These are phyloP conservation scores for Rhagologus leucostigma DNA, from an alignment of 2,113 vertebrate species.

Conservation along the genomic window DNA sequence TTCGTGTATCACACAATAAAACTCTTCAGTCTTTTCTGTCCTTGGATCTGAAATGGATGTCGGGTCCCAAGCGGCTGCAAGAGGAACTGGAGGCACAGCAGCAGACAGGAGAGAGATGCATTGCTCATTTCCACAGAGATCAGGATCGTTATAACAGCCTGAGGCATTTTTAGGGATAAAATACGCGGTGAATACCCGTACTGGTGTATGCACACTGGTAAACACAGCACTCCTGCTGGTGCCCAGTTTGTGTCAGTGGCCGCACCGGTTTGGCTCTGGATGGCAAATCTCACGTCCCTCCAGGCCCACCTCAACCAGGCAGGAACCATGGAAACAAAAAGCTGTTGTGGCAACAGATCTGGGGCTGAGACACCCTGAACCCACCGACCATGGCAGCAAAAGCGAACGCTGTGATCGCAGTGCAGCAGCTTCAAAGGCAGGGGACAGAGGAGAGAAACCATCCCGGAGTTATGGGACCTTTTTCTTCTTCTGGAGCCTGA, in stretches of 20 bases:
- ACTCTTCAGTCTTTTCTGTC: neutral
- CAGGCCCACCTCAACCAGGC: neutral
- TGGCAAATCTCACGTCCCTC: neutral
- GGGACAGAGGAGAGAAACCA: neutral
- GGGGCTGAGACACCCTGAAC: neutral
- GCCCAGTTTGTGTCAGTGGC: too few relatives aligned
- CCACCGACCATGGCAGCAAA: accelerated
- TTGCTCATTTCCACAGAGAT: neutral
- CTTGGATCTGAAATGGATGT: neutral
- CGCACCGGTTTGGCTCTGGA: neutral
- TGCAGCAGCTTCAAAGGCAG: neutral
- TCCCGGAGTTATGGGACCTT: accelerated
- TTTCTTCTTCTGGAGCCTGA: neutral
- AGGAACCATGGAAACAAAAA: neutral
- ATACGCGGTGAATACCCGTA: accelerated
- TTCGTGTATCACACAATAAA: neutral
- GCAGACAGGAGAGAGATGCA: neutral
- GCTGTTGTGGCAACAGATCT: neutral
- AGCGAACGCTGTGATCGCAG: accelerated
- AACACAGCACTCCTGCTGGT: accelerated
- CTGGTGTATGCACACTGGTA: accelerated
- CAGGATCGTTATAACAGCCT: accelerated
- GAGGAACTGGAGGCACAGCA: neutral
- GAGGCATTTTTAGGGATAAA: neutral
- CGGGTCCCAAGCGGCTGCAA: neutral